A percentile compares a stretch with the other conserved stretches of the same genome.
Conservation (phyloP, 2,797 vertebrate species). For the Moxostoma hubbsi region DNA sequence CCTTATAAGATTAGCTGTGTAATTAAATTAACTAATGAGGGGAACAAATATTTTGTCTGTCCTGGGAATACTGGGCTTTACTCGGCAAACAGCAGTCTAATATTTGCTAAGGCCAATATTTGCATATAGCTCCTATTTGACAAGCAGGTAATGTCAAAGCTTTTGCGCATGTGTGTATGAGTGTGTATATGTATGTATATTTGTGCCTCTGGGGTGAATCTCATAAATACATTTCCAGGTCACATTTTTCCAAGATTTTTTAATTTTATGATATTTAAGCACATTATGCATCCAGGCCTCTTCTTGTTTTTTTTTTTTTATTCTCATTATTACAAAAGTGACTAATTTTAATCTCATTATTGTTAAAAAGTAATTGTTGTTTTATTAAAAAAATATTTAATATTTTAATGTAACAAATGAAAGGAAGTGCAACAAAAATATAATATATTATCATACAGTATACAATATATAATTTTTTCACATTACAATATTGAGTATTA, state of each 20-base stretch:
- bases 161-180: background rate
- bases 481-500: too few species aligned
- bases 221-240: background rate
- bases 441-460: too few species aligned
- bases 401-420: too few species aligned
- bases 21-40: conserved; percentile 52
- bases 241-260: background rate
- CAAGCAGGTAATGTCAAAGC: conserved; percentile 43
- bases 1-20: conserved; percentile 36
- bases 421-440: too few species aligned
- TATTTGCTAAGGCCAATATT: conserved; percentile 51
- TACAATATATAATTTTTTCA: too few species aligned
- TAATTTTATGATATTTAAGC: too few species aligned
- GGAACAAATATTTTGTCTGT: conserved; percentile 49
- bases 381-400: too few species aligned
- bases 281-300: too few species aligned
- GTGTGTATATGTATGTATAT: background rate
- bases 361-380: too few species aligned
- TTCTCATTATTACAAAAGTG: too few species aligned
- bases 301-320: too few species aligned
- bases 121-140: conserved; percentile 37
- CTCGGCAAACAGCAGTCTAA: conserved; percentile 28
- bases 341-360: too few species aligned
- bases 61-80: conserved; percentile 46
- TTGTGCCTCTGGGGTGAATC: background rate